Evolutionary conservation across 2,888 invertebrate genomes (phyloP), one percentile per base, ranked within the genome.

Genomic region (Malacosoma neustria): DNA sequence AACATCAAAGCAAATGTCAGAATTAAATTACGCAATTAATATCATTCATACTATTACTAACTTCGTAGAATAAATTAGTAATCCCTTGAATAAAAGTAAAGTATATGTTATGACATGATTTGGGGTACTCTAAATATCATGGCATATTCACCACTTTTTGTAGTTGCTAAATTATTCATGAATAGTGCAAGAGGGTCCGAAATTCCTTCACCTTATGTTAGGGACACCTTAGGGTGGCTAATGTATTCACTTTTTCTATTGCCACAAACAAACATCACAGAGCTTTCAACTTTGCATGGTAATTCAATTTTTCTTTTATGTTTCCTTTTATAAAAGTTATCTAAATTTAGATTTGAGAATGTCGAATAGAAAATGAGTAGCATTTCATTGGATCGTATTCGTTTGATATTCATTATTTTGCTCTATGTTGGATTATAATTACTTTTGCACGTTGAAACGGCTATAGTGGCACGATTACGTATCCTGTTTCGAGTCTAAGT

Each of bases 201-300:
- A 58, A 61, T 57, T 60, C 56, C 56, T 62, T 49, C 60, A 63
- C 62, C 49, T 55, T 45, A 41, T 49, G 48, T 46, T 46, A 54
- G 51, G 52, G 52, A 48, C 44, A 54, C 54, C 57, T 58, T 56
- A 58, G 70, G 66, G 59, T 57, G 65, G 52, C 64, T 70, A 77
- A 79, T 73, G 72, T 75, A 79, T 72, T 67, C 68, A 64, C 61
- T 69, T 71, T 70, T 65, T 59, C 54, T 57, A 64, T 66, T 65
- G 57, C 70, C 67, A 57, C 70, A 72, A 68, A 71, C 64, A 76
- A 71, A 79, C 69, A 76, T 75, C 74, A 76, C 60, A 74, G 66
- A 61, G 64, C 54, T 64, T 62, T 63, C 62, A 56, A 61, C 60
- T 66, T 64, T 60, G 65, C 61, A 64, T 57, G 60, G 70, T 68